These are phyloP conservation scores for Gymnobelideus leadbeateri DNA, from an alignment of 2,113 vertebrate genomes.

Conservation along the genomic window DNA sequence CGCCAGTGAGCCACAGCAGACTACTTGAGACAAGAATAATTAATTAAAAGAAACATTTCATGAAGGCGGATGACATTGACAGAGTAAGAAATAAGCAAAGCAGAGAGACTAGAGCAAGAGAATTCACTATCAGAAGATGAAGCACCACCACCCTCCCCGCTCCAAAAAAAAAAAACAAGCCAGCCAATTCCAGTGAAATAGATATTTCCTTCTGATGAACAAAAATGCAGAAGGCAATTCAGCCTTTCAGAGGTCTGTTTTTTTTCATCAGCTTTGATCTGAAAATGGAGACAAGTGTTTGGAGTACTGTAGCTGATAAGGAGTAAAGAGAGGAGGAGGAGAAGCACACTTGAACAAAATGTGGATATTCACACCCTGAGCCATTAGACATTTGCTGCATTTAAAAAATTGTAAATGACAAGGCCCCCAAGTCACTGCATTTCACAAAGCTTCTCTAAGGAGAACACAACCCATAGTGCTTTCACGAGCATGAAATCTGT, in stretches of 20 bases:
- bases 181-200: constrained; percentile 76
- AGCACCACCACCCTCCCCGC: constrained; percentile 8
- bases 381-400: constrained; percentile 83
- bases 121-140: constrained; percentile 77
- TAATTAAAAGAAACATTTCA: constrained; percentile 78
- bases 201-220: constrained; percentile 81
- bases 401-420: constrained; percentile 79
- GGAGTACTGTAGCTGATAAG: constrained; percentile 84
- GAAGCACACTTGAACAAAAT: constrained; percentile 81
- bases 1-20: constrained; percentile 68
- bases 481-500: constrained; percentile 69
- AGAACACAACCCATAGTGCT: constrained; percentile 58
- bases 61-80: constrained; percentile 79
- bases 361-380: constrained; percentile 83
- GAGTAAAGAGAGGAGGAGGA: constrained; percentile 78
- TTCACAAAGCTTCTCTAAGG: constrained; percentile 72
- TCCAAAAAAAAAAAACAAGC: constrained; percentile 62
- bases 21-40: constrained; percentile 76
- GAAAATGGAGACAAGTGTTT: constrained; percentile 85
- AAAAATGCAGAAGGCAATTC: constrained; percentile 81
- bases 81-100: constrained; percentile 81
- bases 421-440: constrained; percentile 66
- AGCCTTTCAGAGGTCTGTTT: constrained; percentile 81
- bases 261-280: constrained; percentile 86
- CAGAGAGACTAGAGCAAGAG: constrained; percentile 71